Percentiles rank a stretch among this genome's conserved stretches.
phyloP scores from a whole-genome alignment of 2,797 vertebrate genomes.

The Channallabes apus region DNA sequence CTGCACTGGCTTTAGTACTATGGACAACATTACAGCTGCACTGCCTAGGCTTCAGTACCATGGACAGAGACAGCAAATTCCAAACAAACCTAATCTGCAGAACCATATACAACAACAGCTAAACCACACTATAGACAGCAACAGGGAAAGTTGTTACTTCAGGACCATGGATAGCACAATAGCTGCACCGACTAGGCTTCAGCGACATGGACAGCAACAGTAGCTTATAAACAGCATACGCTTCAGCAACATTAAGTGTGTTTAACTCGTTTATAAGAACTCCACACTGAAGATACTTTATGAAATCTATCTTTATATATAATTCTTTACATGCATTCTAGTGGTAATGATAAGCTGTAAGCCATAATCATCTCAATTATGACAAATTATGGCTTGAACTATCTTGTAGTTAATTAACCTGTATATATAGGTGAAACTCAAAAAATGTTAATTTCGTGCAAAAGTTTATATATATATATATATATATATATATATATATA shows the following conservation, averaged over 20 bases:
- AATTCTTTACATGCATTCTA: too few species aligned
- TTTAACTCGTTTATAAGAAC: too few species aligned
- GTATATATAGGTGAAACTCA: too few species aligned
- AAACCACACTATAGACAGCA: background rate
- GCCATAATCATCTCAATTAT: too few species aligned
- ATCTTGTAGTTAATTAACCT: too few species aligned
- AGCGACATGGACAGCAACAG: background rate
- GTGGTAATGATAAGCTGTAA: background rate
- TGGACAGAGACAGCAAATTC: background rate
- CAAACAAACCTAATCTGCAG: background rate
- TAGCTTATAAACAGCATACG: background rate
- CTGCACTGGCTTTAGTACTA: background rate
- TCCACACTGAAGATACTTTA: background rate
- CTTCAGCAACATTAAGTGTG: background rate
- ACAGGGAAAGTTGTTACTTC: background rate
- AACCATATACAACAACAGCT: background rate
- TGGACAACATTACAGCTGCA: background rate
- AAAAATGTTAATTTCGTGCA: too few species aligned
- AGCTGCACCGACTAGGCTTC: background rate
- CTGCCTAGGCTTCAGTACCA: background rate
- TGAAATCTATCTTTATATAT: background rate
- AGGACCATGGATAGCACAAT: too few species aligned
- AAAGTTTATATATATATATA: too few species aligned
- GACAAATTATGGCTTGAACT: too few species aligned
- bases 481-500: too few species aligned